phyloP scores from a whole-genome alignment of 2,797 vertebrate genomes.

The Cyprinella venusta region DNA sequence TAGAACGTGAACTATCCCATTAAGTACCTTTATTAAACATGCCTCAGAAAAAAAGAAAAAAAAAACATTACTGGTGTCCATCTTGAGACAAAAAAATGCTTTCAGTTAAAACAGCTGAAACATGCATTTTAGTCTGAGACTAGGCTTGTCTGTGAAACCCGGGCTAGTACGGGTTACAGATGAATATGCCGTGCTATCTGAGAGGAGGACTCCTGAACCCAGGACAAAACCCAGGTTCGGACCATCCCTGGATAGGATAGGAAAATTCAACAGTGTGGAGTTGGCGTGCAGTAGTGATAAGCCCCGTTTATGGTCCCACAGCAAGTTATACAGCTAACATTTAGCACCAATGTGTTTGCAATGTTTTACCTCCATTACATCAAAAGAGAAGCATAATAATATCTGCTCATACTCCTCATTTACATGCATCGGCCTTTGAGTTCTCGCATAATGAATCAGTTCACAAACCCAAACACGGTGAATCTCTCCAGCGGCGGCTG shows the following conservation, averaged over 20 bases:
- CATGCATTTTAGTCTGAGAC: not conserved
- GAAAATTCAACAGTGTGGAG: no score
- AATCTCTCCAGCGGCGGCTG: not conserved
- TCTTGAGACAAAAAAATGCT: no score
- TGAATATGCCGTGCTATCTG: not conserved
- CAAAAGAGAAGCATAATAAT: constrained; percentile 16
- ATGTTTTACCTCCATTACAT: constrained; percentile 9
- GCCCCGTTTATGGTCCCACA: not conserved
- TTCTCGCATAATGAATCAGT: constrained; percentile 36
- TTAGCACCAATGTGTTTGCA: constrained; percentile 9
- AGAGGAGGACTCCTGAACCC: not conserved
- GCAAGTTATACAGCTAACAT: constrained; percentile 19
- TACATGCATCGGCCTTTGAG: constrained; percentile 38
- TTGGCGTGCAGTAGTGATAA: not conserved
- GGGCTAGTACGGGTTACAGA: no score
- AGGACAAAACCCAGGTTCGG: no score
- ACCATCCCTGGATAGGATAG: not conserved
- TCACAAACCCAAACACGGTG: constrained; percentile 27
- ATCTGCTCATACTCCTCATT: constrained; percentile 36
- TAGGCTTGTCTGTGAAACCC: no score
- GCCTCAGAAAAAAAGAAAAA: no score
- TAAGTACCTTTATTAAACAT: no score
- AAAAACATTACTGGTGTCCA: no score
- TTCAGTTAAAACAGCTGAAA: not conserved
- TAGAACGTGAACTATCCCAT: no score